Percentiles rank a stretch among this genome's conserved stretches.
Evolutionary conservation across 2,797 vertebrate species (phyloP).

Genomic region (Pristis pectinata): DNA sequence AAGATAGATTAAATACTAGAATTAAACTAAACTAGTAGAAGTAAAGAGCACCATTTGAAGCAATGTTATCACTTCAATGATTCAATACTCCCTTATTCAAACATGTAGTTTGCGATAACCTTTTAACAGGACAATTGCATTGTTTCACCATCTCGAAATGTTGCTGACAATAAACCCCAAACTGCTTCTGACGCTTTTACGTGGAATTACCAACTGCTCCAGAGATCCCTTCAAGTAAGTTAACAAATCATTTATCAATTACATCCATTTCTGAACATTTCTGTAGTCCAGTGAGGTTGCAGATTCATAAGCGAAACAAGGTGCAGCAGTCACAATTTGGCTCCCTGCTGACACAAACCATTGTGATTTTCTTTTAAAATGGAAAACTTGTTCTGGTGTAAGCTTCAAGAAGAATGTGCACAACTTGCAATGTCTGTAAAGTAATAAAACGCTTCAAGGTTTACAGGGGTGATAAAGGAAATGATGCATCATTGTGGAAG

Average conservation of each 20-base stretch:
- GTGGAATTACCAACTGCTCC: background rate
- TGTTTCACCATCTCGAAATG: background rate
- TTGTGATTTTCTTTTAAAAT: background rate
- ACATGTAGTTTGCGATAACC: background rate
- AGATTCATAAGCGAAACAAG: background rate
- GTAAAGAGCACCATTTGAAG: background rate
- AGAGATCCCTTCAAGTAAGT: background rate
- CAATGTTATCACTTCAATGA: background rate
- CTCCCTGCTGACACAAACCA: background rate
- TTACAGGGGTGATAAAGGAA: background rate
- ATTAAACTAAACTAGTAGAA: background rate
- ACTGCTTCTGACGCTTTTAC: background rate
- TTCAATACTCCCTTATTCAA: background rate
- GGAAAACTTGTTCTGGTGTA: background rate
- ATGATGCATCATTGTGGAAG: background rate
- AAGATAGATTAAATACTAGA: background rate
- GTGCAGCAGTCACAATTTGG: background rate
- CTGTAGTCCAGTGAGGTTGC: background rate
- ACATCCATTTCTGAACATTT: background rate
- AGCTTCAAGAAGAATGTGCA: too few relatives aligned
- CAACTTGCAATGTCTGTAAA: background rate
- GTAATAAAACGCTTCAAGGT: background rate
- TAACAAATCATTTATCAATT: background rate
- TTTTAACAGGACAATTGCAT: background rate
- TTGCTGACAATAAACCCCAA: background rate